A percentile compares a stretch with the other conserved stretches of the same genome.
These are phyloP conservation scores for Marasmarcha lunaedactyla DNA, from an alignment of 2,888 invertebrate species.

Conservation along the genomic window DNA sequence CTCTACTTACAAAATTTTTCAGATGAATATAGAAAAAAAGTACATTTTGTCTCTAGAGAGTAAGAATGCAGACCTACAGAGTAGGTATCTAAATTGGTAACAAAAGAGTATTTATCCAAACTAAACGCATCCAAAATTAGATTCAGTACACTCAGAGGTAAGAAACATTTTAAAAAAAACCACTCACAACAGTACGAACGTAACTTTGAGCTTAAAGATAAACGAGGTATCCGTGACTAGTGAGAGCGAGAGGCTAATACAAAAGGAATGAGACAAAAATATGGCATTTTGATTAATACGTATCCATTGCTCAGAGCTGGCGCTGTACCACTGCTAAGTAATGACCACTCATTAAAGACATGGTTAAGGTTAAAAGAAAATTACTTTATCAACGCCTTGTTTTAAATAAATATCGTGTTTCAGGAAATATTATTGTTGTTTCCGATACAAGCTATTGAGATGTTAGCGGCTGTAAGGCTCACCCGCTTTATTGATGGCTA, in stretches of 20 bases:
- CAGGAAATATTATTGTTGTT: constrained; percentile 70
- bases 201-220: constrained; percentile 35
- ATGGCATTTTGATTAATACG: constrained; percentile 70
- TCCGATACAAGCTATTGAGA: constrained; percentile 68
- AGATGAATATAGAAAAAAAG: constrained; percentile 64
- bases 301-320: constrained; percentile 68
- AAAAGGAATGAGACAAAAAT: constrained; percentile 52
- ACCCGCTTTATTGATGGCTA: constrained; percentile 60
- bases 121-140: not conserved
- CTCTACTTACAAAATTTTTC: no score
- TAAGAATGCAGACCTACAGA: constrained; percentile 54
- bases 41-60: constrained; percentile 67
- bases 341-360: constrained; percentile 71
- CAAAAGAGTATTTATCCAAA: constrained; percentile 8
- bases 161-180: constrained; percentile 20
- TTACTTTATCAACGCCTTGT: constrained; percentile 72
- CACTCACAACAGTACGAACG: constrained; percentile 11
- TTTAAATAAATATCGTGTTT: constrained; percentile 71
- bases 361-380: constrained; percentile 71
- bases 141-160: constrained; percentile 16
- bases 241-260: constrained; percentile 38
- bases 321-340: constrained; percentile 70
- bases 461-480: constrained; percentile 58
- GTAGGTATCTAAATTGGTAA: constrained; percentile 2
- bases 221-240: constrained; percentile 60